Evolutionary conservation across 2,888 invertebrate genomes (phyloP), one percentile per base, ranked within the genome.

Genomic region (Torymus texanus): DNA sequence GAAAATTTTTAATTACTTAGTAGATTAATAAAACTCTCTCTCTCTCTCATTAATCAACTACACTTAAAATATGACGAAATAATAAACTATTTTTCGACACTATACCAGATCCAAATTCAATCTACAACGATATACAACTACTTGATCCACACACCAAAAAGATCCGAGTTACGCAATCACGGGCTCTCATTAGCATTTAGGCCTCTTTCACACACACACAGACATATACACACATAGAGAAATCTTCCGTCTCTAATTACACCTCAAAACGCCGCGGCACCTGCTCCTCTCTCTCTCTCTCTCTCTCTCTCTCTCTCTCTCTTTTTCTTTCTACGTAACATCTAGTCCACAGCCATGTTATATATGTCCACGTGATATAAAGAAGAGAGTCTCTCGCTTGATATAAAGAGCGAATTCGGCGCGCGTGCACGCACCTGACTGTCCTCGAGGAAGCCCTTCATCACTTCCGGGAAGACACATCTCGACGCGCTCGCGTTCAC

Each of bases 381-480:
- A 51, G 18, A 58, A 56, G 24, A 51, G 50, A 51, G n/a, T 5
- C 12, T 16, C 29, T 53, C 18, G n/a, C 3, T 12, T n/a, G 55
- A 41, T 41, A 66, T 18, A 65, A 63, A 41, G 29, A 13, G 50
- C 59, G 18, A 12, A 63, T 12, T 24, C 18, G 59, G 14, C 29
- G 5, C 29, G 5, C 11, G 59, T 53, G 55, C 29, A 53, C 51
- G 71, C 76, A 81, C 81, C 79, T 79, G 81, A 81, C 79, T 62
- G 72, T 82, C 80, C 75, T 79, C 83, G 82, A 81, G 81, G 83
- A 82, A 83, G 81, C 82, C 83, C 85, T 87, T 85, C 85, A 84
- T 84, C 85, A 82, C 84, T 88, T 88, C 87, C 87, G 85, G 87
- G 86, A 88, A 88, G 87, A 86, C 84, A 21, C 74, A 71, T 78